Evolutionary conservation across 2,888 invertebrate species (phyloP).

Genomic region (Tillus elongatus): DNA sequence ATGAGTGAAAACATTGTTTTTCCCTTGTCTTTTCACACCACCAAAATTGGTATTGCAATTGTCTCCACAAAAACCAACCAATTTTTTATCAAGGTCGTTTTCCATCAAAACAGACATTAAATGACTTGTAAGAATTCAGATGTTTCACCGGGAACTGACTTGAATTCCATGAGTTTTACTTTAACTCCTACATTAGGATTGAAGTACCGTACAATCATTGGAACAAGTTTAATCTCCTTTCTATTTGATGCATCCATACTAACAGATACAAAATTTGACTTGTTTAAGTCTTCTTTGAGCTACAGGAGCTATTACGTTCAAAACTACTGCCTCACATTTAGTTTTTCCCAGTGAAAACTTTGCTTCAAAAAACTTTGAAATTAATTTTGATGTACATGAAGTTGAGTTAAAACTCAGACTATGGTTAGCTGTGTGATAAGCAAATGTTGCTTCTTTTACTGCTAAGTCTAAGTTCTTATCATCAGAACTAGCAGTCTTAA

Average conservation of each 20-base stretch:
- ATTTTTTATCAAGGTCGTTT: conserved; percentile 13
- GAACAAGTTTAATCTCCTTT: conserved; percentile 7
- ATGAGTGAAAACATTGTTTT: conserved; percentile 18
- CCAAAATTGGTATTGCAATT: conserved; percentile 19
- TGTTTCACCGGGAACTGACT: conserved; percentile 11
- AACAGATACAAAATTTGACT: conserved; percentile 12
- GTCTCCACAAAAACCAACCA: conserved; percentile 16
- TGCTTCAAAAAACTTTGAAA: conserved; percentile 9
- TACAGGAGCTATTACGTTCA: conserved; percentile 15
- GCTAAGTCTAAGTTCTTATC: conserved; percentile 6
- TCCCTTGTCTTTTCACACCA: conserved; percentile 12
- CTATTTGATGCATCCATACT: conserved; percentile 13
- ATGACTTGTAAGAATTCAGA: conserved; percentile 10
- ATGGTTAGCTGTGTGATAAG: conserved; percentile 11
- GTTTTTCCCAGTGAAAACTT: conserved; percentile 13
- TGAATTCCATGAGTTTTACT: conserved; percentile 11
- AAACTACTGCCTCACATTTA: conserved; percentile 15
- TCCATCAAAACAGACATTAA: conserved; percentile 7
- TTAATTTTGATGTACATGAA: conserved; percentile 7
- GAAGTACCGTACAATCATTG: conserved; percentile 3
- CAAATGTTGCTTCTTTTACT: conserved; percentile 12
- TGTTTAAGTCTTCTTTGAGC: conserved; percentile 13
- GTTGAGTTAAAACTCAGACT: conserved; percentile 10
- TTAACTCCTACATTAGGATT: background rate
- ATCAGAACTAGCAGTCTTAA: too few species aligned